These are phyloP conservation scores for Anableps anableps DNA, from an alignment of 2,797 vertebrate species.

Conservation along the genomic window DNA sequence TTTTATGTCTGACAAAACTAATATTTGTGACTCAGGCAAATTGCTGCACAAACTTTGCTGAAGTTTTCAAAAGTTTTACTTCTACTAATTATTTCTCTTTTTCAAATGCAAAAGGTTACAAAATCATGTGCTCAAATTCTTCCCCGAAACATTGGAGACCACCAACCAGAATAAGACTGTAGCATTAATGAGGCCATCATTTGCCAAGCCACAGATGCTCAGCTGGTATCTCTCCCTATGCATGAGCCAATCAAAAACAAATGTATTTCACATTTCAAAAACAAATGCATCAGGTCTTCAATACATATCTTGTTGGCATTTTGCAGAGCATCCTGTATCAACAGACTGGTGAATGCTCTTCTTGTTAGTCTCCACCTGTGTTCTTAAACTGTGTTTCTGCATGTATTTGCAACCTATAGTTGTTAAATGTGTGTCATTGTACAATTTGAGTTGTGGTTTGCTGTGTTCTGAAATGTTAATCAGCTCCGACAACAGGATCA, in stretches of 20 bases:
- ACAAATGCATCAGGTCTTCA: constrained; percentile 25
- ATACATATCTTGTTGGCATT: neutral
- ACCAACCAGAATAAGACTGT: constrained; percentile 47
- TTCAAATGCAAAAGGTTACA: constrained; percentile 42
- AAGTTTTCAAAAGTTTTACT: constrained; percentile 32
- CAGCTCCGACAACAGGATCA: constrained; percentile 80
- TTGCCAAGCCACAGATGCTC: constrained; percentile 39
- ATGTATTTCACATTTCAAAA: constrained; percentile 35
- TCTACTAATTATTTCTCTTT: constrained; percentile 45
- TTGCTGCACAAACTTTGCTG: constrained; percentile 52
- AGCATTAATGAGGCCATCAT: constrained; percentile 57
- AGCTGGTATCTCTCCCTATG: constrained; percentile 52
- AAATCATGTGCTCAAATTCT: constrained; percentile 49
- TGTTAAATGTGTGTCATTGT: constrained; percentile 26
- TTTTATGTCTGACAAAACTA: constrained; percentile 9
- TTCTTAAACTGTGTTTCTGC: neutral
- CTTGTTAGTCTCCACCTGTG: neutral
- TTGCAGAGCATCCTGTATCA: constrained; percentile 5
- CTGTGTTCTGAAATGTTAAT: constrained; percentile 76
- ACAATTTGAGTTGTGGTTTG: constrained; percentile 41
- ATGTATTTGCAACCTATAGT: constrained; percentile 19
- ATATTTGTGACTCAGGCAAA: constrained; percentile 27
- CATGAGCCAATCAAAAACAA: constrained; percentile 42
- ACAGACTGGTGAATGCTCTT: neutral
- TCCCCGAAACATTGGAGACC: constrained; percentile 23